Conservation (phyloP, 2,113 vertebrate genomes). For the Climacteris rufus region DNA sequence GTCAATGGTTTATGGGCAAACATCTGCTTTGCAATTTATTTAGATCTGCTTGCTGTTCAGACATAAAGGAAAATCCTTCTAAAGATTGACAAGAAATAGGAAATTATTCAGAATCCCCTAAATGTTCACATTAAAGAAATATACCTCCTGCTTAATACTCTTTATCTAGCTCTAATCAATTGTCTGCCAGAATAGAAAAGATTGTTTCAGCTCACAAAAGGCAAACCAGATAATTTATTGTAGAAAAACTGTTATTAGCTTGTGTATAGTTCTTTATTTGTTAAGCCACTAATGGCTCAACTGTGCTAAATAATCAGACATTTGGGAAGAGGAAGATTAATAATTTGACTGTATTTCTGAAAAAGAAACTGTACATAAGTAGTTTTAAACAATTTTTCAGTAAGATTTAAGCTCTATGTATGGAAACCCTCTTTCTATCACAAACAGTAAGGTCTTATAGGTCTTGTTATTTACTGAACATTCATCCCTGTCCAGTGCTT, state of each 20-base stretch:
- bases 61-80: background rate
- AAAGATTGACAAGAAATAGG: background rate
- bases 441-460: background rate
- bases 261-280: background rate
- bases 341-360: background rate
- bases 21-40: background rate
- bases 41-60: background rate
- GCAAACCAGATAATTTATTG: background rate
- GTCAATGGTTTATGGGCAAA: background rate
- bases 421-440: background rate
- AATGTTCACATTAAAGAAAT: background rate
- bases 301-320: background rate
- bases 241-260: background rate
- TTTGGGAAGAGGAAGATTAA: background rate
- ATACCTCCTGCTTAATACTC: background rate
- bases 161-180: background rate
- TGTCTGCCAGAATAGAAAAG: background rate
- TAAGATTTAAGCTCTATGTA: background rate
- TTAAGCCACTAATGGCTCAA: background rate
- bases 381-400: background rate
- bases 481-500: background rate
- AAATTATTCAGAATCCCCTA: background rate
- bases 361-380: background rate
- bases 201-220: background rate
- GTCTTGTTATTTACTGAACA: slow-evolving; percentile 3